phyloP scores from a whole-genome alignment of 2,888 invertebrate species.

The Trimorus sp. region DNA sequence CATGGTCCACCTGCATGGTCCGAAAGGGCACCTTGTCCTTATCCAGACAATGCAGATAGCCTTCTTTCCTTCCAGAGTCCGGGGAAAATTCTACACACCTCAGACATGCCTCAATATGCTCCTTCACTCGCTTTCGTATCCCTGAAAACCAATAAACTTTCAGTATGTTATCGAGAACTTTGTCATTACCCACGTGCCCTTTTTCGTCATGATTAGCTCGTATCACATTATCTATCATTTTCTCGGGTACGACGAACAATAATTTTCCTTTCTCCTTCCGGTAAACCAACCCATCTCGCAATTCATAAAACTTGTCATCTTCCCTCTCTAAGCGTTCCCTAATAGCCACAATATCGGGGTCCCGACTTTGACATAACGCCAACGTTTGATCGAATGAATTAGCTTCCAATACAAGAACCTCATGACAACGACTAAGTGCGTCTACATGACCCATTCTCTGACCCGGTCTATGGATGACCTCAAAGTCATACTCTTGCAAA shows the following conservation, averaged over 20 bases:
- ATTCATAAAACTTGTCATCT: slow-evolving; percentile 61
- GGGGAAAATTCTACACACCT: slow-evolving; percentile 47
- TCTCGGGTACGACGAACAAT: slow-evolving; percentile 10
- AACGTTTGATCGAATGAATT: slow-evolving; percentile 62
- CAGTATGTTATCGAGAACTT: slow-evolving; percentile 45
- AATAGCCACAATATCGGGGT: slow-evolving; percentile 51
- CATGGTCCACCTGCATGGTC: slow-evolving; percentile 12
- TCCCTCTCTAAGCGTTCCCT: slow-evolving; percentile 45
- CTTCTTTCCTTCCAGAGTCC: slow-evolving; percentile 18
- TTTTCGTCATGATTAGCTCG: slow-evolving; percentile 45
- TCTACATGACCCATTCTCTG: slow-evolving; percentile 63
- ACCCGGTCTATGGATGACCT: slow-evolving; percentile 54
- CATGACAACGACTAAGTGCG: slow-evolving; percentile 54
- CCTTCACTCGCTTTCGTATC: neutral
- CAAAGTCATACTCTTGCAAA: slow-evolving; percentile 60
- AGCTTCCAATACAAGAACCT: slow-evolving; percentile 48
- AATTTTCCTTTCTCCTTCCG: slow-evolving; percentile 46
- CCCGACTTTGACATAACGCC: slow-evolving; percentile 55
- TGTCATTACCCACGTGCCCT: slow-evolving; percentile 50
- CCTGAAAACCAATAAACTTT: slow-evolving; percentile 28
- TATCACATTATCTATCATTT: neutral
- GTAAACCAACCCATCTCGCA: slow-evolving; percentile 66
- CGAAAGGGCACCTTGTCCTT: slow-evolving; percentile 10
- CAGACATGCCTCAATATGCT: slow-evolving; percentile 16
- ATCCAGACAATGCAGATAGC: slow-evolving; percentile 8